A percentile compares a stretch with the other conserved stretches of the same genome.
Conservation (phyloP, 2,888 invertebrate genomes). For the Folsomia manolachei region DNA sequence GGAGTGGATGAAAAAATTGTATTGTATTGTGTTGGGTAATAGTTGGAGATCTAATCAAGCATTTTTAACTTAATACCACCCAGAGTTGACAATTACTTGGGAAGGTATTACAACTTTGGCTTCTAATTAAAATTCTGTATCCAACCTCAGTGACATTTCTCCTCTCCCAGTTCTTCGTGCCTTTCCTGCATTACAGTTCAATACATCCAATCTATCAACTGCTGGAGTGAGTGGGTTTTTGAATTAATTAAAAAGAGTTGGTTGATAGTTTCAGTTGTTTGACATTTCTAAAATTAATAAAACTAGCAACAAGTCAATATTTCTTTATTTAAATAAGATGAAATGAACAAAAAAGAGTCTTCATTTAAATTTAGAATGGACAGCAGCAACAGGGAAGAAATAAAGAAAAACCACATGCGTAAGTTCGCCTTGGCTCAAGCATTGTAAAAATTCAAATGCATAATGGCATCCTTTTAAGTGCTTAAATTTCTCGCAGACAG, state of each 20-base stretch:
- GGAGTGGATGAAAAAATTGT: constrained; percentile 22
- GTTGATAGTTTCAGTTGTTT: background rate
- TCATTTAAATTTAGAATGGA: background rate
- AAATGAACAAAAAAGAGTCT: background rate
- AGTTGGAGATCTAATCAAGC: constrained; percentile 43
- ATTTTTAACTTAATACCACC: constrained; percentile 49
- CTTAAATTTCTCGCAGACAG: background rate
- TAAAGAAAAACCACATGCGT: no score
- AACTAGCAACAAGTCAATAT: background rate
- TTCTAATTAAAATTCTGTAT: constrained; percentile 51
- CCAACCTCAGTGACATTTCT: constrained; percentile 47
- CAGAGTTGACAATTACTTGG: constrained; percentile 50
- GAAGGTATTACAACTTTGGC: constrained; percentile 39
- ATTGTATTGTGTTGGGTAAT: constrained; percentile 32
- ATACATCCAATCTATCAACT: background rate
- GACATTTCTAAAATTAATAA: background rate
- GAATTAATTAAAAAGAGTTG: background rate
- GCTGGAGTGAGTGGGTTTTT: background rate
- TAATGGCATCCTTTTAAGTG: no score
- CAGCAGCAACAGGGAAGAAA: background rate
- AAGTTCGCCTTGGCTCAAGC: no score
- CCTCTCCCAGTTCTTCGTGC: no score
- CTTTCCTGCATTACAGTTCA: background rate
- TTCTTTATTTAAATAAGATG: background rate
- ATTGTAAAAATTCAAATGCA: no score